These are phyloP conservation scores for Sinocyclocheilus anshuiensis DNA, from an alignment of 2,113 vertebrate species.

Conservation along the genomic window DNA sequence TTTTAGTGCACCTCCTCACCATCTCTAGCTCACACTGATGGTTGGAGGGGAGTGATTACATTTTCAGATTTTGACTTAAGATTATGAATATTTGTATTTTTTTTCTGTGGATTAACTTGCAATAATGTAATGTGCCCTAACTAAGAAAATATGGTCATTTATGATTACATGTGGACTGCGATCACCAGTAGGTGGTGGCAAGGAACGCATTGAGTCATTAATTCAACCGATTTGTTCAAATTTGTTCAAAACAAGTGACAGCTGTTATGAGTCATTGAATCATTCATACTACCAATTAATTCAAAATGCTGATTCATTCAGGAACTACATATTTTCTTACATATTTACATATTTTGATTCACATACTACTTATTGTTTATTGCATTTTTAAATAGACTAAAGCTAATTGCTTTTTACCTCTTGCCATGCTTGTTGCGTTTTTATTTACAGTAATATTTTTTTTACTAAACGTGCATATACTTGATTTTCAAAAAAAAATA, in stretches of 20 bases:
- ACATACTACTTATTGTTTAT: not conserved
- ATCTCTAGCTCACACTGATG: not conserved
- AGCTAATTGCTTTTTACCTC: not conserved
- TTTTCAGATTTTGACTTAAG: not conserved
- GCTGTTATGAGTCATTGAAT: not conserved
- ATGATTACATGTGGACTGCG: not conserved
- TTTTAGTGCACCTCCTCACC: not conserved
- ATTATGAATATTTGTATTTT: not conserved
- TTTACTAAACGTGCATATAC: not conserved
- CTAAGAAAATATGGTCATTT: not conserved
- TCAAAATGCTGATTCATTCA: not conserved
- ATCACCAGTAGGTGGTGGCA: not conserved
- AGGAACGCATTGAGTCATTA: too few species aligned
- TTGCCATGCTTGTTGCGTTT: not conserved
- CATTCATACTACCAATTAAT: not conserved
- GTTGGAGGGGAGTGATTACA: not conserved
- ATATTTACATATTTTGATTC: not conserved
- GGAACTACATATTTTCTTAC: too few species aligned
- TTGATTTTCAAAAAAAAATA: not conserved
- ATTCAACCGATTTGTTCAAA: too few species aligned
- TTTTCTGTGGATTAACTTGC: not conserved
- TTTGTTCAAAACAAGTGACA: not conserved
- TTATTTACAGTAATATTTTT: not conserved
- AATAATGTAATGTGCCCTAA: not conserved
- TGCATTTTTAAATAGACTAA: not conserved